Evolutionary conservation across 2,888 invertebrate genomes (phyloP), one percentile per base, ranked within the genome.

Genomic region (Campopleginae sp.): DNA sequence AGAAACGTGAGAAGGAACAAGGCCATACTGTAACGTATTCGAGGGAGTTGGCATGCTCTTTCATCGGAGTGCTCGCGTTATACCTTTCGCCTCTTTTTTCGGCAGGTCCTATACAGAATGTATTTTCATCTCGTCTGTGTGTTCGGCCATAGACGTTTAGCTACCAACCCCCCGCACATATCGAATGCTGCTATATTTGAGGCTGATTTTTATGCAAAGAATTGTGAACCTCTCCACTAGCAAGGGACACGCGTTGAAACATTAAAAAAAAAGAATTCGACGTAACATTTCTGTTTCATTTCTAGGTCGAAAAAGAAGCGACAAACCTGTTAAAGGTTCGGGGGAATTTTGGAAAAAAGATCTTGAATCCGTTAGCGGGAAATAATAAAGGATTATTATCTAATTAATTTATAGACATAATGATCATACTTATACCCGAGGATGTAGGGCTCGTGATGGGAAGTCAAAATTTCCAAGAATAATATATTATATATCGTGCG

Each of bases 51-150:
- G 46, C 76, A 71, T 58, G 46, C 70, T 71, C 76, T 63, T 76
- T 76, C 80, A 80, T 72, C 80, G 76, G 76, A 61, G 7, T 74
- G 44, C 58, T 61, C 61, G 74, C 61, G 44, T 27, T 71, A 63
- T 77, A 38, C 76, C 72, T 42, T 79, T 79, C 48, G 44, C n/a
- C 7, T 44, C 65, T 65, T 2, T 48, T 54, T 17, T 14, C 27
- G 27, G 54, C 31, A 51, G 4, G 42, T 33, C 51, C 19, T 10
- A 23, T 66, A 48, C 31, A 10, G 42, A 31, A 51, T 31, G 12
- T 12, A 48, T 51, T 51, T 31, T 71, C 48, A 19, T 12, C 33
- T 51, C 33, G 19, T 7, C 2, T n/a, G n/a, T 27, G 17, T 8
- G 27, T 27, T 23, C n/a, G 6, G 2, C n/a, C 17, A 10, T 27